phyloP scores from a whole-genome alignment of 2,888 invertebrate genomes.

The Frankliniella fusca region DNA sequence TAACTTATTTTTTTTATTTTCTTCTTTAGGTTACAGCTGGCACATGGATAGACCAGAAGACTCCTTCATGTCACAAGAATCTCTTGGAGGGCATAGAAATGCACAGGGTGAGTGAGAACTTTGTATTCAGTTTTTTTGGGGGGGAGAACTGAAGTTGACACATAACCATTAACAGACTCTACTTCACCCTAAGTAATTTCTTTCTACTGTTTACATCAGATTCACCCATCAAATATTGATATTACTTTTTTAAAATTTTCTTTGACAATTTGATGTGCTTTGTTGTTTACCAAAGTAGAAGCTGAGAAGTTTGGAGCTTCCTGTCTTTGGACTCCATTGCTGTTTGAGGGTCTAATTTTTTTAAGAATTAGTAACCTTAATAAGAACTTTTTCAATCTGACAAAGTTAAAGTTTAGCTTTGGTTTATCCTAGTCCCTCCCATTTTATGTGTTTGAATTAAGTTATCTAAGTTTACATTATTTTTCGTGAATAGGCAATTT shows the following conservation, averaged over 20 bases:
- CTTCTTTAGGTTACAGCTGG: slow-evolving; percentile 27
- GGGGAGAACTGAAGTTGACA: too few relatives aligned
- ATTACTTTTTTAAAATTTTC: background rate
- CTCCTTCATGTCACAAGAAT: background rate
- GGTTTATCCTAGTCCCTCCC: too few relatives aligned
- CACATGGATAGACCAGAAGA: background rate
- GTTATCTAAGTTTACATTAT: too few relatives aligned
- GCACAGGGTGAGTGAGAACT: slow-evolving; percentile 10
- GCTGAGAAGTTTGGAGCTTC: too few relatives aligned
- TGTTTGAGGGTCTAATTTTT: background rate
- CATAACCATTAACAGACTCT: too few relatives aligned
- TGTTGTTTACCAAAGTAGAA: background rate
- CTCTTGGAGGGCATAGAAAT: background rate
- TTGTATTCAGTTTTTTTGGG: background rate
- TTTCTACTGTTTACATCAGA: background rate
- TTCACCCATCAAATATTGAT: background rate
- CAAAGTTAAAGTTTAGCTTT: too few relatives aligned
- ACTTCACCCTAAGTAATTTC: background rate
- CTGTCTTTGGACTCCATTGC: background rate
- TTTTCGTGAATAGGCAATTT: background rate
- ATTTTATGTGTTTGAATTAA: too few relatives aligned
- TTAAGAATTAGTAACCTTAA: too few relatives aligned
- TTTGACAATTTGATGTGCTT: background rate
- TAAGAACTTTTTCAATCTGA: too few relatives aligned
- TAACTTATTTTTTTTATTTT: background rate